Percentiles rank a stretch among this genome's conserved stretches.
These are phyloP conservation scores for Pseudochaenichthys georgianus DNA, from an alignment of 2,797 vertebrate genomes.

Conservation along the genomic window DNA sequence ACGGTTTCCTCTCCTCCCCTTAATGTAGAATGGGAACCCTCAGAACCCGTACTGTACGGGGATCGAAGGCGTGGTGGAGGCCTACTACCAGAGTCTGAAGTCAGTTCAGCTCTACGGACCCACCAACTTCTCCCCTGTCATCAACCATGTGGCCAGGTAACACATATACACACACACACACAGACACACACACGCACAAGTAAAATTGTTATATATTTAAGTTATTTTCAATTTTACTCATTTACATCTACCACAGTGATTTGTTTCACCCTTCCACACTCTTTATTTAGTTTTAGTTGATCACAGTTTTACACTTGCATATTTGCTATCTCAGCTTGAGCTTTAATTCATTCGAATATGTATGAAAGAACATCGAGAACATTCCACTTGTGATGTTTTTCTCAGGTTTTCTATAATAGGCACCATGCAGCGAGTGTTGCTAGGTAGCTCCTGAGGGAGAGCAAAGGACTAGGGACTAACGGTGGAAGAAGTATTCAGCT, in stretches of 20 bases:
- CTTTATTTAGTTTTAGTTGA: not conserved
- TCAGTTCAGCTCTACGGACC: slow-evolving; percentile 98
- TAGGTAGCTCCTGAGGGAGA: slow-evolving; percentile 34
- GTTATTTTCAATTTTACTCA: not conserved
- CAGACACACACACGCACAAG: not conserved
- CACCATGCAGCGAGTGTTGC: slow-evolving; percentile 42
- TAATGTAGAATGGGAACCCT: slow-evolving; percentile 93
- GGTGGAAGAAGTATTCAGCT: not conserved
- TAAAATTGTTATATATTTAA: not conserved
- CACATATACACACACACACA: not conserved
- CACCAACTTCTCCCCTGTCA: slow-evolving; percentile 97
- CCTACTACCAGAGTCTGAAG: slow-evolving; percentile 96
- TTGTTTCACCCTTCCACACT: not conserved
- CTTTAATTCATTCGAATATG: slow-evolving; percentile 2
- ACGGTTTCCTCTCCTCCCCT: not conserved
- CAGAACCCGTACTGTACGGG: slow-evolving; percentile 97
- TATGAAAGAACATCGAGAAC: slow-evolving; percentile 39
- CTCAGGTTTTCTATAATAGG: slow-evolving; percentile 52
- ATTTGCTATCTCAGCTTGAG: slow-evolving; percentile 3
- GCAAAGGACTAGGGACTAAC: not conserved
- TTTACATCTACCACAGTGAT: not conserved
- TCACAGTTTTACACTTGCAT: slow-evolving; percentile 16
- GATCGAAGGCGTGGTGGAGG: slow-evolving; percentile 97
- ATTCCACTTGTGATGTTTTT: slow-evolving; percentile 31
- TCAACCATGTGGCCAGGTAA: slow-evolving; percentile 95